Base-by-base conservation (phyloP, 2,113 vertebrate species). In the Corydoras maculifer region DNA sequence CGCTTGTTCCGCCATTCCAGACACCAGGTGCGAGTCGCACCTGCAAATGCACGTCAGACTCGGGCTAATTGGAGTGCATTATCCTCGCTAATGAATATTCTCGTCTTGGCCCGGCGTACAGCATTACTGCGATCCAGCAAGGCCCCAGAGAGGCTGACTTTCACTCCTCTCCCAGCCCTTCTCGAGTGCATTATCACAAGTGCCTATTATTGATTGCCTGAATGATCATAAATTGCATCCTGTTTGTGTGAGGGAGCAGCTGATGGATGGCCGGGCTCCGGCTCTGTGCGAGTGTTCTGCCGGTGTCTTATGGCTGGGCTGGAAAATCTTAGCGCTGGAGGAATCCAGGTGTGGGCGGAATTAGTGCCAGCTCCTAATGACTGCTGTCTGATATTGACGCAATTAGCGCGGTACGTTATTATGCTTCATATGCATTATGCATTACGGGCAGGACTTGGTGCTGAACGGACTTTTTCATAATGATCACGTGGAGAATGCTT, bases 21-120 rank as follows among this genome's bases (percentile, higher is more conserved):
- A 81, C 75, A 78, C 78, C 86, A 90, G 88, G 85, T 90, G 88
- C 82, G 81, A 74, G 63, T 73, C 75, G 85, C 89, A 90, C 88
- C 87, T 91, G 88, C 71, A 18, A 53, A 54, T 29, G 50, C 35
- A 51, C 58, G 73, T 72, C 12, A 48, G 69, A 71, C 74, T 75
- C 80, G 58, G 51, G 75, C 80, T 88, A 87, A 89, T 89, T 91
- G 86, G 82, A 87, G 87, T 86, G 87, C 76, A 78, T 70, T 77
- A 76, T 85, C 80, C 59, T 75, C 78, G 65, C 81, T 87, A 86
- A 88, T 91, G 83, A 89, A 88, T 86, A 84, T 87, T 82, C 75
- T 81, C 69, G 79, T 29, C 55, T 58, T 69, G 66, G 53, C 58
- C 73, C 76, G 11, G 50, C 68, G 76, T 83, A 84, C 76, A 86